Evolutionary conservation across 2,888 invertebrate species (phyloP).

Genomic region (Phorcus lineatus): DNA sequence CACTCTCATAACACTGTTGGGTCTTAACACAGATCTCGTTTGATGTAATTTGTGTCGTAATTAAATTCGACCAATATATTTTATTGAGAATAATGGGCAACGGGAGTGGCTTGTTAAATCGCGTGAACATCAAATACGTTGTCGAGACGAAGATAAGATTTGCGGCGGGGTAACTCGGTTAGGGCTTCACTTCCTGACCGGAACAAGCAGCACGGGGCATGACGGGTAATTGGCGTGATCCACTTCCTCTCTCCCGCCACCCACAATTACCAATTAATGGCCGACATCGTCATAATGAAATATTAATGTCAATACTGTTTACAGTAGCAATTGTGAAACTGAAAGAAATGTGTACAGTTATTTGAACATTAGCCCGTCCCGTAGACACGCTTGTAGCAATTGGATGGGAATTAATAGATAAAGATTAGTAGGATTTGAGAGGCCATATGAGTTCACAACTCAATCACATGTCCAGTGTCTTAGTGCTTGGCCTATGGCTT

Average conservation of each 20-base stretch:
- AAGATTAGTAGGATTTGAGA: too few relatives aligned
- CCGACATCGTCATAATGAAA: slow-evolving; percentile 20
- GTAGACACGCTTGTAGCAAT: too few relatives aligned
- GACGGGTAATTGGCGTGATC: slow-evolving; percentile 14
- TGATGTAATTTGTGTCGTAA: slow-evolving; percentile 18
- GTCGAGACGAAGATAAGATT: slow-evolving; percentile 16
- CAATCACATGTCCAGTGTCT: too few relatives aligned
- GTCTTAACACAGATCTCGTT: slow-evolving; percentile 15
- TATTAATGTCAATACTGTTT: slow-evolving; percentile 14
- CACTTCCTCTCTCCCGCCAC: slow-evolving; percentile 5
- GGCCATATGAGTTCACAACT: too few relatives aligned
- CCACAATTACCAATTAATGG: slow-evolving; percentile 22
- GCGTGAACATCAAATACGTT: slow-evolving; percentile 24
- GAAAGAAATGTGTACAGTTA: not conserved
- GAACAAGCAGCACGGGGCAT: slow-evolving; percentile 4
- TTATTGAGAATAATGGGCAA: not conserved
- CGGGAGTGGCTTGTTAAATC: not conserved
- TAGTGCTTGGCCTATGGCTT: too few relatives aligned
- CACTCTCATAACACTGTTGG: not conserved
- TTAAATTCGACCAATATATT: slow-evolving; percentile 23
- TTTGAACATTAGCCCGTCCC: too few relatives aligned
- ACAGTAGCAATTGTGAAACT: not conserved
- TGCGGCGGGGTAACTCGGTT: slow-evolving; percentile 7
- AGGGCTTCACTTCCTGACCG: not conserved
- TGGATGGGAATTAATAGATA: too few relatives aligned